phyloP scores from a whole-genome alignment of 2,113 vertebrate genomes.

The Gasterosteus aculeatus region DNA sequence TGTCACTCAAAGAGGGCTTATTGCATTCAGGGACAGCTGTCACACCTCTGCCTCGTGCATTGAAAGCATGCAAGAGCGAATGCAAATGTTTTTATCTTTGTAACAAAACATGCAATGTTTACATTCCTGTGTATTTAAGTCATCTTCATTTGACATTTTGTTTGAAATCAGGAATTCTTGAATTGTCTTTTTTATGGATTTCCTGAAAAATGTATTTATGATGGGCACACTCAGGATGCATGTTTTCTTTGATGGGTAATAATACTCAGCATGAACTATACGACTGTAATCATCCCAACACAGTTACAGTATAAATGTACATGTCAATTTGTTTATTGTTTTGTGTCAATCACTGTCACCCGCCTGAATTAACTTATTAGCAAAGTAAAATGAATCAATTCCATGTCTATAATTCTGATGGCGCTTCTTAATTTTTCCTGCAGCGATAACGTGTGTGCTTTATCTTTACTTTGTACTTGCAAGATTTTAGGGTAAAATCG shows the following conservation, averaged over 20 bases:
- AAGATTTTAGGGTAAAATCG: background rate
- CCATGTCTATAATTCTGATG: slow-evolving; percentile 9
- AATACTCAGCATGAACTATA: slow-evolving; percentile 26
- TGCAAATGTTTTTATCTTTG: slow-evolving; percentile 40
- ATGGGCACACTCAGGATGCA: slow-evolving; percentile 47
- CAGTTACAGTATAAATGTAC: slow-evolving; percentile 19
- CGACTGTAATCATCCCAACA: slow-evolving; percentile 24
- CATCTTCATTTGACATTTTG: slow-evolving; percentile 74
- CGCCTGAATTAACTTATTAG: slow-evolving; percentile 34
- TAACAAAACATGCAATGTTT: slow-evolving; percentile 86
- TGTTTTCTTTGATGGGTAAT: slow-evolving; percentile 42
- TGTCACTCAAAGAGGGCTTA: slow-evolving; percentile 28
- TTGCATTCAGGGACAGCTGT: slow-evolving; percentile 49
- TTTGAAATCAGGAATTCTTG: slow-evolving; percentile 55
- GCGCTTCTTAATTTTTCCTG: slow-evolving; percentile 3
- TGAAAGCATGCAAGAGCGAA: slow-evolving; percentile 30
- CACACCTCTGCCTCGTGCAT: slow-evolving; percentile 38
- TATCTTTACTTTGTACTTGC: slow-evolving; percentile 19
- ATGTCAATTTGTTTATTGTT: slow-evolving; percentile 55
- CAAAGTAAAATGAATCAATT: slow-evolving; percentile 12
- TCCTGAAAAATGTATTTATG: slow-evolving; percentile 74
- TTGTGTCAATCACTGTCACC: slow-evolving; percentile 31
- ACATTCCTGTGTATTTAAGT: slow-evolving; percentile 93
- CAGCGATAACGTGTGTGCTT: background rate
- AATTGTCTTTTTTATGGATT: slow-evolving; percentile 59